Evolutionary conservation across 2,888 invertebrate species (phyloP).

Genomic region (Rotaria socialis): DNA sequence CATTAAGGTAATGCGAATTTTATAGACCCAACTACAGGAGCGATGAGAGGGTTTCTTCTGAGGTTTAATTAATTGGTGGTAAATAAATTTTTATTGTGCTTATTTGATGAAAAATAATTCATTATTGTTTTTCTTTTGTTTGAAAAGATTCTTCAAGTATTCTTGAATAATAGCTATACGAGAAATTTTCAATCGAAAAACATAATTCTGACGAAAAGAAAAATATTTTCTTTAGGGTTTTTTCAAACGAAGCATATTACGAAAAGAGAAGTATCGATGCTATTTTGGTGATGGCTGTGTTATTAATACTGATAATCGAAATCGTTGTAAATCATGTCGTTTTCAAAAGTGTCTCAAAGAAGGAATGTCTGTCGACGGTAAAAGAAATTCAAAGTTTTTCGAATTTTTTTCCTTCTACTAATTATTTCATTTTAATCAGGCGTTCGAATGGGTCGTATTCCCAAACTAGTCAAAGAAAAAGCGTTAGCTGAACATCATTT

Average conservation of each 20-base stretch:
- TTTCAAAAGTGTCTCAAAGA: constrained; percentile 53
- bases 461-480: constrained; percentile 56
- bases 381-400: neutral
- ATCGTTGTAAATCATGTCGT: constrained; percentile 57
- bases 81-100: no score
- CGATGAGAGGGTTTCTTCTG: no score
- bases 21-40: no score
- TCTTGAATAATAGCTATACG: no score
- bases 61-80: no score
- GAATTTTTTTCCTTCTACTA: neutral
- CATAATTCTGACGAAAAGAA: neutral
- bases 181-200: no score
- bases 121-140: no score
- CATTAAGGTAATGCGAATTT: no score
- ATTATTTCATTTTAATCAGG: constrained; percentile 49
- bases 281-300: constrained; percentile 55
- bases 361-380: constrained; percentile 58
- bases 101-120: no score
- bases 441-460: constrained; percentile 58
- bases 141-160: no score
- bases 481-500: constrained; percentile 49
- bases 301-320: constrained; percentile 54
- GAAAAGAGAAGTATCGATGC: constrained; percentile 55
- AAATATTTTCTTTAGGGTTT: constrained; percentile 53
- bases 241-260: constrained; percentile 55